Evolutionary conservation across 2,797 vertebrate genomes (phyloP), one percentile per base, ranked within the genome.

Genomic region (Clarias platycephalus): DNA sequence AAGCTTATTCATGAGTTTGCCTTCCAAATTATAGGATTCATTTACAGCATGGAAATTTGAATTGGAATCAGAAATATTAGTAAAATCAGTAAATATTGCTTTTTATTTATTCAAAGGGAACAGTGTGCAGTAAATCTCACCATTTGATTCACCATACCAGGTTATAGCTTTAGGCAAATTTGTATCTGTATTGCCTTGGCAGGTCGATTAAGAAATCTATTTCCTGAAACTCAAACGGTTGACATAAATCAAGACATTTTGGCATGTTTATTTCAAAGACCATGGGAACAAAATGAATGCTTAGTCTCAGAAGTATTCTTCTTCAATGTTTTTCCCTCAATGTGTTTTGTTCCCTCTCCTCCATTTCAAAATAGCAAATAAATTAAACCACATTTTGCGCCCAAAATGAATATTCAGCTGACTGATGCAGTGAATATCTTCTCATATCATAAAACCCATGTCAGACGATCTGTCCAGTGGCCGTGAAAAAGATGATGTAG

Each of bases 1-100:
- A 26, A 22, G 85, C 84, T 83, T 88, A 80, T 18, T 49, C 85
- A 89, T 60, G 60, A 83, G 62, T 90, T 84, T 53, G 24, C 40
- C 71, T n/a, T 22, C 40, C 24, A n/a, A n/a, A 5, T 44, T 71
- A 76, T 37, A 53, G 24, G 5, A 55, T 20, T 28, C 0, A 20
- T 75, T 75, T 57, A 12, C 0, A 72, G 49, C 26, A 22, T 22
- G 4, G 26, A 53, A 22, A 31, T 24, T 16, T 13, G 1, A 55
- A 26, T 28, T 16, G 20, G 16, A 57, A 44, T n/a, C 37, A 44
- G 37, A 8, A 22, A 40, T 44, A 26, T 53, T 49, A 26, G 6
- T 72, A 72, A 70, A 75, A 28, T 53, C 2, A 49, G 70, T 28
- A 16, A 53, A 53, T 53, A 53, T 53, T 53, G 12, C 13, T 53